These are phyloP conservation scores for Erpornis zantholeuca DNA, from an alignment of 2,113 vertebrate genomes.

Conservation along the genomic window DNA sequence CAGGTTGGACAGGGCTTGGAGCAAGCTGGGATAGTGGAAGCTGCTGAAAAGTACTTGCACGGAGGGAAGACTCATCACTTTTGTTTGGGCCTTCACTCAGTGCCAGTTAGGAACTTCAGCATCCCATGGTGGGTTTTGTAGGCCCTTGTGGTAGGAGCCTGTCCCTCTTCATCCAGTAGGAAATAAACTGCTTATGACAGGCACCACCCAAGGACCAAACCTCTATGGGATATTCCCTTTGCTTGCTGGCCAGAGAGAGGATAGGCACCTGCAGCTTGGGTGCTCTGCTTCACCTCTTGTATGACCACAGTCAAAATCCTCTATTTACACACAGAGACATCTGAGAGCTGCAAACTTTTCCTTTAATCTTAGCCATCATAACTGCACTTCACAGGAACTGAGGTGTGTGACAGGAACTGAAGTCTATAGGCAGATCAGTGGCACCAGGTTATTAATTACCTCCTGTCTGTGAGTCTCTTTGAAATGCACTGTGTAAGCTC, in stretches of 20 bases:
- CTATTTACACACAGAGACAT: neutral
- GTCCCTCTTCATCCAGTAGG: neutral
- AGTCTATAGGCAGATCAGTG: neutral
- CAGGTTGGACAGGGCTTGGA: neutral
- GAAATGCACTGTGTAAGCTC: conserved; percentile 36
- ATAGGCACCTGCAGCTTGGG: neutral
- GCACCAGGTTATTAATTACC: neutral
- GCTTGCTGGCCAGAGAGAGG: neutral
- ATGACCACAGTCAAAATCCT: neutral
- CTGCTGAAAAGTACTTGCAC: neutral
- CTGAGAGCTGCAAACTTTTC: neutral
- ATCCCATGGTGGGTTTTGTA: neutral
- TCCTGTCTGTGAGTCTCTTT: conserved; percentile 14
- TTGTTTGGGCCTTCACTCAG: neutral
- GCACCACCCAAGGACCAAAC: neutral
- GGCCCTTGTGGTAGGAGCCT: neutral
- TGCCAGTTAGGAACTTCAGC: neutral
- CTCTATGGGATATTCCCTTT: neutral
- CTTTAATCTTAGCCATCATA: neutral
- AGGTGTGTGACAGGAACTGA: neutral
- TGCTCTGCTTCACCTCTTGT: neutral
- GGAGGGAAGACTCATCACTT: neutral
- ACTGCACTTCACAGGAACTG: neutral
- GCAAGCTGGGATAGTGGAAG: neutral
- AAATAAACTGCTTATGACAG: neutral